phyloP scores from a whole-genome alignment of 2,797 vertebrate species.

The Microctenopoma steveboyesi region DNA sequence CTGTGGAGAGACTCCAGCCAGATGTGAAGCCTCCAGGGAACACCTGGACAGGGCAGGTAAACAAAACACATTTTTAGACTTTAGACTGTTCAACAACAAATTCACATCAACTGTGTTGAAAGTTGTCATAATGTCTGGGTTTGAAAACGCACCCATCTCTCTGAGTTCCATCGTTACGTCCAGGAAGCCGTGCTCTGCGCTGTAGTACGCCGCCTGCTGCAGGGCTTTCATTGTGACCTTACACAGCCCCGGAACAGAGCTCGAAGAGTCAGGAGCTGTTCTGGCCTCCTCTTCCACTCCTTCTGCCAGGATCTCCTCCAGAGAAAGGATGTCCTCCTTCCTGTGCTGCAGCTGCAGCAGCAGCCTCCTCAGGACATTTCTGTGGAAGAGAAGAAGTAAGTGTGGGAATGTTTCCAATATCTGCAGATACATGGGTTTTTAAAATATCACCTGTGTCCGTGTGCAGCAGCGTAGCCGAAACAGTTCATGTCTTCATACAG shows the following conservation, averaged over 20 bases:
- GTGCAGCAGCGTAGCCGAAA: constrained; percentile 94
- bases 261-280: constrained; percentile 61
- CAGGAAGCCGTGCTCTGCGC: constrained; percentile 93
- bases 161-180: constrained; percentile 95
- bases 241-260: constrained; percentile 81
- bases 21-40: constrained; percentile 92
- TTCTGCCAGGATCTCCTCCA: constrained; percentile 96
- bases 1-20: constrained; percentile 90
- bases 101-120: not conserved
- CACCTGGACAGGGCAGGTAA: constrained; percentile 78
- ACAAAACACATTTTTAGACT: not conserved
- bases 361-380: constrained; percentile 91
- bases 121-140: too few relatives aligned
- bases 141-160: constrained; percentile 83
- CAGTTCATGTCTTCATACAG: constrained; percentile 95
- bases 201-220: constrained; percentile 96
- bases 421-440: not conserved
- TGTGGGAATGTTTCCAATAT: not conserved
- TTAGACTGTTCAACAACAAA: not conserved
- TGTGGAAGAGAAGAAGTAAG: constrained; percentile 50
- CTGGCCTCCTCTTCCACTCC: constrained; percentile 86
- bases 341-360: constrained; percentile 87
- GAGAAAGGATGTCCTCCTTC: constrained; percentile 91
- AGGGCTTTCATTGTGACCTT: constrained; percentile 90
- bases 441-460: constrained; percentile 90